Evolutionary conservation across 2,888 invertebrate genomes (phyloP), one percentile per base, ranked within the genome.

Genomic region (Mimumesa dahlbomi): DNA sequence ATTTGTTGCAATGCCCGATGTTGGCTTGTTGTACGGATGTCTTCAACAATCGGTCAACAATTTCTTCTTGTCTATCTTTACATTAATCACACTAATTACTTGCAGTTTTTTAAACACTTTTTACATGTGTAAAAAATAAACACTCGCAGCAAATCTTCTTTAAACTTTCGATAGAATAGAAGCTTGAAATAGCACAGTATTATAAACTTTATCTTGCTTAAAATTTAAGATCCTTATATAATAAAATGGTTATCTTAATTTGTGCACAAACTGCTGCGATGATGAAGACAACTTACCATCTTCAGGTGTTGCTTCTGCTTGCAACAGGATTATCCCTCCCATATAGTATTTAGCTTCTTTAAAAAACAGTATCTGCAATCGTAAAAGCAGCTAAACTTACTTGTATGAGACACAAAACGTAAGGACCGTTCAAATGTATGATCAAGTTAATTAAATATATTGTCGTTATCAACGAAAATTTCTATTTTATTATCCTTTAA

Each of bases 231-330:
- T 57, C 34, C 52, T 73, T 80, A 63, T 29, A 59, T 42, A 61
- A 73, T 66, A 77, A 66, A 72, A 75, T 50, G 18, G 50, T 52
- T 67, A 80, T 42, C 59, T 75, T 64, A 78, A 77, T 76, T 73
- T 81, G 79, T 82, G 81, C 76, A 82, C 80, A 74, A 80, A 74
- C 70, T 83, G 76, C 79, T 81, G 77, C 75, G 78, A 77, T 82
- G 83, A 78, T 85, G 84, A 83, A 84, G 86, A 82, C 77, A 84
- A 88, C 88, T 88, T 88, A 88, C 88, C 88, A 87, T 87, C 86
- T 85, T 83, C 79, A n/a, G 56, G 53, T 59, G 79, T 75, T 70
- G 77, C 57, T 22, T 80, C 79, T 63, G 50, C 69, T 72, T 64
- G 71, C 22, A 63, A 64, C 46, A 38, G 59, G 34, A 53, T 38